Base-by-base conservation (phyloP, 1,140 invertebrate genomes). In the Papilio aristodemus region DNA sequence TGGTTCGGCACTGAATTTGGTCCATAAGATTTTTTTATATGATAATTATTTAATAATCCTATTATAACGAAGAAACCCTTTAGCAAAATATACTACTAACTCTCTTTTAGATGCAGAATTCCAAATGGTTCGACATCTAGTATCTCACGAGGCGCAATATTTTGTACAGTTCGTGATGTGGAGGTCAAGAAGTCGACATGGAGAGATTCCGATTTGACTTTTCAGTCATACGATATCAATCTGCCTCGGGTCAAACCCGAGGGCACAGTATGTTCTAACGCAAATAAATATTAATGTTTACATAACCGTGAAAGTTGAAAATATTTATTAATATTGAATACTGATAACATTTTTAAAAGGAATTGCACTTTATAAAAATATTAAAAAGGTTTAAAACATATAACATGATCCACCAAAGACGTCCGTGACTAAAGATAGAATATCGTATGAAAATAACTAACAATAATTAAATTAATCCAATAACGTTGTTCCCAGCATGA, bases 81-180 rank as follows among this genome's bases (percentile, higher is more conserved):
- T 10, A 22, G 8, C 38, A 39, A 50, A 50, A 50, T 50, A 50
- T 50, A 50, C 8, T 3, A 32, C 27, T 2, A 32, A 32, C 27
- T 22, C 5, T 32, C 13, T 27, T 32, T 25, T 4, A 25, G 11
- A 3, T 19, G 13, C n/a, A 43, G 38, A 63, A 63, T 43, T 41
- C 19, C 59, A 19, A 63, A 69, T 69, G 60, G 67, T 57, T 60
- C 50, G 32, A 69, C 57, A 54, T 64, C 41, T 72, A 68, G 67
- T 69, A n/a, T 50, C 27, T 38, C 64, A 70, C 68, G 71, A 70
- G 41, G 68, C 66, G 69, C 60, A 64, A 78, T 76, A 71, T 69
- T 77, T 78, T 72, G 69, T 77, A 37, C 60, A 72, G 66, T 63
- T 84, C 80, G 75, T 81, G 79, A 78, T 67, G 72, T 70, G 39